Percentiles rank a stretch among this genome's conserved stretches.
Conservation (phyloP, 2,113 vertebrate genomes). For the Entelurus aequoreus region DNA sequence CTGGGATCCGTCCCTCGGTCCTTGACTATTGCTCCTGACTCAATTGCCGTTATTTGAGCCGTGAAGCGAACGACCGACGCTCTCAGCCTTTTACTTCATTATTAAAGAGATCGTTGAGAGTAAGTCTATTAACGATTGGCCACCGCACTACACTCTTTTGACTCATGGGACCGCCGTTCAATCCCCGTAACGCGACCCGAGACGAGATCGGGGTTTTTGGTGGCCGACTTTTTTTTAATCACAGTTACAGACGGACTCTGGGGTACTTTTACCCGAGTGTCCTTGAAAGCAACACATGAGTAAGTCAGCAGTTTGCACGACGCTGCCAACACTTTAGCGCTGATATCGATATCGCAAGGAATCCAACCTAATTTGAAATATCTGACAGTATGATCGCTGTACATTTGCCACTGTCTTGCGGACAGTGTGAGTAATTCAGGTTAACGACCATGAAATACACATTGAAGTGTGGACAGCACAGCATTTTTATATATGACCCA, state of each 20-base stretch:
- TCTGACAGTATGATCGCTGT: too few relatives aligned
- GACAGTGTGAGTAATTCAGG: too few relatives aligned
- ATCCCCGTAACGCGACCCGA: constrained; percentile 1
- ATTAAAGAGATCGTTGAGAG: background rate
- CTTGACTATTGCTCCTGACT: too few relatives aligned
- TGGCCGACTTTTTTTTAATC: constrained; percentile 1
- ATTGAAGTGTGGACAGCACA: too few relatives aligned
- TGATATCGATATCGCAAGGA: too few relatives aligned
- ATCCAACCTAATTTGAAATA: too few relatives aligned
- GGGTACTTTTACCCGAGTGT: background rate
- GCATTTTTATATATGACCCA: too few relatives aligned
- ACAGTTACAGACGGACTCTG: background rate
- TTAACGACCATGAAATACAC: too few relatives aligned
- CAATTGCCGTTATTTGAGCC: background rate
- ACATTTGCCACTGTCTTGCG: too few relatives aligned
- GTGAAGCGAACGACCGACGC: background rate
- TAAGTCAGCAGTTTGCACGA: constrained; percentile 1
- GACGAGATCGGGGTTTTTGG: background rate
- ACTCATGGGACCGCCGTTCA: background rate
- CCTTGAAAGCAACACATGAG: constrained; percentile 4
- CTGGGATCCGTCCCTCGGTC: too few relatives aligned
- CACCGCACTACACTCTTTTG: background rate
- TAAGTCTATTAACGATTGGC: too few relatives aligned
- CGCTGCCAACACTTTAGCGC: background rate
- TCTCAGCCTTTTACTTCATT: background rate